These are phyloP conservation scores for Tipula helvola DNA, from an alignment of 2,888 invertebrate genomes.

Conservation along the genomic window DNA sequence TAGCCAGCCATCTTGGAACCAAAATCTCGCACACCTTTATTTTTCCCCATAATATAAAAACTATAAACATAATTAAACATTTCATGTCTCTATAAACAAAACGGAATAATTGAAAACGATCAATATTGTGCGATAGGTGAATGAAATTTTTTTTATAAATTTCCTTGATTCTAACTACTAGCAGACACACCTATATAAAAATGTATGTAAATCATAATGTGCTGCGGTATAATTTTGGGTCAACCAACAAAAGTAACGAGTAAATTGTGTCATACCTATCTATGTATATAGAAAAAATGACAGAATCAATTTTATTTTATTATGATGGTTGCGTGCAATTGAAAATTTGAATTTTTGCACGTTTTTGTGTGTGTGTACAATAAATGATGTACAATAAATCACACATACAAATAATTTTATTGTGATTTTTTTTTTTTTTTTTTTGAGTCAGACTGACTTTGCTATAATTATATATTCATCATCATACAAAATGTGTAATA, in stretches of 20 bases:
- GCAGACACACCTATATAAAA: neutral
- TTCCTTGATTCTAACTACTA: neutral
- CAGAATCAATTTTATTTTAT: neutral
- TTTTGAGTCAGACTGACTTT: neutral
- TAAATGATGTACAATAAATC: neutral
- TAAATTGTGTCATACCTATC: neutral
- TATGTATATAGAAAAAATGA: neutral
- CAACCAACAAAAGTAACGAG: neutral
- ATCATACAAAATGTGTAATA: neutral
- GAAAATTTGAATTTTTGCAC: neutral
- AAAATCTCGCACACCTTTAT: neutral
- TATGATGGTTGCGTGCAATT: neutral
- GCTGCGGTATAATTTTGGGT: neutral
- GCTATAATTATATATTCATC: neutral
- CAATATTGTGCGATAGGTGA: neutral
- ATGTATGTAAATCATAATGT: neutral
- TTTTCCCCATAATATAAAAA: neutral
- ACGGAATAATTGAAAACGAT: neutral
- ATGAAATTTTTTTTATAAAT: neutral
- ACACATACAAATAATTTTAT: neutral
- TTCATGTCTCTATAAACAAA: neutral
- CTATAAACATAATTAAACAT: neutral
- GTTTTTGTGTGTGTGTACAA: neutral
- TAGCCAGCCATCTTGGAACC: neutral
- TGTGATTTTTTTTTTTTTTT: neutral